Evolutionary conservation across 2,113 vertebrate genomes (phyloP).

Genomic region (Strigops habroptila): DNA sequence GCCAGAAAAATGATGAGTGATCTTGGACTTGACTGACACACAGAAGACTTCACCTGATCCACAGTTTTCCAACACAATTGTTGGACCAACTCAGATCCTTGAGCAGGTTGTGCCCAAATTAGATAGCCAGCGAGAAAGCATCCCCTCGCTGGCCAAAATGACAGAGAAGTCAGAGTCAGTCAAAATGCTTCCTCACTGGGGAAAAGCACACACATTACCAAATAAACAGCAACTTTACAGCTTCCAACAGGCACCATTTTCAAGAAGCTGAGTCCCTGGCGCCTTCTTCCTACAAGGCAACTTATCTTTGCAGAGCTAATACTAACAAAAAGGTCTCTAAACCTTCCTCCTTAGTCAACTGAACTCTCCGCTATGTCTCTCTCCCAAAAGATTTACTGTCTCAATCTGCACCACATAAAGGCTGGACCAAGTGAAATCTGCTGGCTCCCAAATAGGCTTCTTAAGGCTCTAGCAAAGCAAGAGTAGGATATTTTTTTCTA

Average conservation of each 20-base stretch:
- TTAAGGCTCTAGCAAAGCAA: not conserved
- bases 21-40: not conserved
- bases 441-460: not conserved
- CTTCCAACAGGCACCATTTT: not conserved
- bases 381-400: not conserved
- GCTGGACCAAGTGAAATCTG: not conserved
- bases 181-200: not conserved
- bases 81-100: not conserved
- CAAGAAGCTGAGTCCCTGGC: not conserved
- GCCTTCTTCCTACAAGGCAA: not conserved
- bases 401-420: not conserved
- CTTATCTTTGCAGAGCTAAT: not conserved
- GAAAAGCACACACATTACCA: not conserved
- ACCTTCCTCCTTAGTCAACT: not conserved
- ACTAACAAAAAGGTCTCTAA: not conserved
- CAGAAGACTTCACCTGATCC: not conserved
- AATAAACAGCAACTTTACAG: not conserved
- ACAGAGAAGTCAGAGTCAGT: not conserved
- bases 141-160: not conserved
- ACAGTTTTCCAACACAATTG: not conserved
- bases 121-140: not conserved
- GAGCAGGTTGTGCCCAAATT: not conserved
- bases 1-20: constrained; percentile 17
- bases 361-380: not conserved
- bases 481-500: not conserved